Percentiles rank a stretch among this genome's conserved stretches.
Conservation (phyloP, 1,140 invertebrate species). For the Musca vetustissima region DNA sequence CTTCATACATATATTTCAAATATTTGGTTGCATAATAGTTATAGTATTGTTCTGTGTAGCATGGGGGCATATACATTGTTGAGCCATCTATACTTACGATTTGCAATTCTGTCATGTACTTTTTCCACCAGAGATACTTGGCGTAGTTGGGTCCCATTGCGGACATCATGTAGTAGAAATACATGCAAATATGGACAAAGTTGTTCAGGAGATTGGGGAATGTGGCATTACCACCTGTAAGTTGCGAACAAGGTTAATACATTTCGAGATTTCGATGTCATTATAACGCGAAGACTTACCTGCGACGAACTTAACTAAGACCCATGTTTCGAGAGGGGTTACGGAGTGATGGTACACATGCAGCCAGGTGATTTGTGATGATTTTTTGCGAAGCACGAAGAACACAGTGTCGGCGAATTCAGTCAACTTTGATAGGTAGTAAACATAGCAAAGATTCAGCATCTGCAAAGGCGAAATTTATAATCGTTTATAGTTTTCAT, state of each 20-base stretch:
- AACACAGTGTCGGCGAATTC: conserved; percentile 95
- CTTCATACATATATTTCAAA: too few relatives aligned
- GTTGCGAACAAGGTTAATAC: background rate
- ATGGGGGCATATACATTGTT: too few relatives aligned
- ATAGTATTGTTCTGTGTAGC: too few relatives aligned
- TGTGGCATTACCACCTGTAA: conserved; percentile 83
- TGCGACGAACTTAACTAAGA: conserved; percentile 91
- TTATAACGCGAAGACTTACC: conserved; percentile 60
- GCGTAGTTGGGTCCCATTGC: conserved; percentile 89
- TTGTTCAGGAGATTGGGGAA: conserved; percentile 92
- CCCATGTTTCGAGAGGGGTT: conserved; percentile 93
- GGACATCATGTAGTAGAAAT: conserved; percentile 88
- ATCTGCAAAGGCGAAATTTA: conserved; percentile 80
- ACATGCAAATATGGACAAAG: conserved; percentile 93
- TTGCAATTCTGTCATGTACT: conserved; percentile 87
- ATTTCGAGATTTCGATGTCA: background rate
- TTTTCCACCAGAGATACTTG: conserved; percentile 95
- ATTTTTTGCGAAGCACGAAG: conserved; percentile 90
- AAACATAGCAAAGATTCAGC: conserved; percentile 92
- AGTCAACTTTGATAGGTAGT: conserved; percentile 94
- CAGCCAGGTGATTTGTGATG: conserved; percentile 86
- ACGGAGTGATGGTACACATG: conserved; percentile 95
- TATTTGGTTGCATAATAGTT: too few relatives aligned
- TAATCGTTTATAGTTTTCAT: too few relatives aligned
- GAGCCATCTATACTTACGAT: conserved; percentile 73